Evolutionary conservation across 1,140 invertebrate species (phyloP).

Genomic region (Hirudo medicinalis): DNA sequence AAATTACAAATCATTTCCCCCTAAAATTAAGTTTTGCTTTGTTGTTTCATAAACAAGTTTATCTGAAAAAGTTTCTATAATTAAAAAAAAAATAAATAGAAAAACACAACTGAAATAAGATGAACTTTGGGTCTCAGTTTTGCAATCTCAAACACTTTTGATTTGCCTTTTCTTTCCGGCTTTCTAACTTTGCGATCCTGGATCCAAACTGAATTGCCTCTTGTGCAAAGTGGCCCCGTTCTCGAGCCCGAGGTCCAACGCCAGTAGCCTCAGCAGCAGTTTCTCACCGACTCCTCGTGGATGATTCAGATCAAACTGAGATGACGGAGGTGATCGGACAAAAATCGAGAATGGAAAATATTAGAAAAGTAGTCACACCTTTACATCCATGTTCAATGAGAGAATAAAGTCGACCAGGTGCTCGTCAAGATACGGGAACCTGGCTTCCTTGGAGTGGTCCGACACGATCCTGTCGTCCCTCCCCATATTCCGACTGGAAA

Average conservation of each 20-base stretch:
- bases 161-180: conserved; percentile 69
- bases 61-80: no score
- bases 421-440: conserved; percentile 91
- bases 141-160: conserved; percentile 45
- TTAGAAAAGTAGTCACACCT: conserved; percentile 44
- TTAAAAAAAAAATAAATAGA: no score
- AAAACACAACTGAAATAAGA: no score
- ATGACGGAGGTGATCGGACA: not conserved
- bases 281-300: conserved; percentile 81
- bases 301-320: conserved; percentile 30
- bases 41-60: no score
- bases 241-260: conserved; percentile 53
- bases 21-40: no score
- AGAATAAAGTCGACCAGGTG: conserved; percentile 61
- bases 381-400: conserved; percentile 57
- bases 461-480: conserved; percentile 63
- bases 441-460: conserved; percentile 45
- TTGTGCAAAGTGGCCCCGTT: conserved; percentile 62
- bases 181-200: conserved; percentile 67
- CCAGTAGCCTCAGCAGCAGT: conserved; percentile 66
- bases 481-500: conserved; percentile 79
- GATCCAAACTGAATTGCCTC: conserved; percentile 95
- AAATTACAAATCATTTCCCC: no score
- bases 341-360: not conserved
- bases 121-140: conserved; percentile 6